phyloP scores from a whole-genome alignment of 2,113 vertebrate genomes.

The Odobenus rosmarus region DNA sequence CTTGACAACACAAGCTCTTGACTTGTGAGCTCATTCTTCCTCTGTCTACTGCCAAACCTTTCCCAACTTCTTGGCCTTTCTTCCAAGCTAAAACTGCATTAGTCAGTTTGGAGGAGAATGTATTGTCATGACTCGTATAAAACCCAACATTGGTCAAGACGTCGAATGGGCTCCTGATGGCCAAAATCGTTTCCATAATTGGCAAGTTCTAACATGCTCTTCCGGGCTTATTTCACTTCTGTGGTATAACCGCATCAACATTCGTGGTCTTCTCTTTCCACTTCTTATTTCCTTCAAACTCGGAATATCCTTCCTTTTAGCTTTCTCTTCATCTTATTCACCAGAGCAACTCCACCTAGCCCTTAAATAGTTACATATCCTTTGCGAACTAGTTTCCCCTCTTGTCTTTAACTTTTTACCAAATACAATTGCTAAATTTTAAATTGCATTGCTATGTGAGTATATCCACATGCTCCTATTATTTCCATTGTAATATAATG shows the following conservation, averaged over 20 bases:
- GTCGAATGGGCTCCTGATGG: not conserved
- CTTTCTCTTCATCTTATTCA: not conserved
- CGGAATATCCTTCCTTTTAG: not conserved
- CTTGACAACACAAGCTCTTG: not conserved
- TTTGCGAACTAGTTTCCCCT: not conserved
- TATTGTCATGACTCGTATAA: not conserved
- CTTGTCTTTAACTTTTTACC: not conserved
- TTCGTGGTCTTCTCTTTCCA: not conserved
- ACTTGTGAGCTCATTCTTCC: not conserved
- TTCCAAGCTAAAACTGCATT: not conserved
- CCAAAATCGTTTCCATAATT: not conserved
- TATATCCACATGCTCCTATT: not conserved
- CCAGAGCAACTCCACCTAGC: not conserved
- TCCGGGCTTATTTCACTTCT: not conserved
- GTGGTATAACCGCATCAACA: not conserved
- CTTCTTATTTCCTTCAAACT: not conserved
- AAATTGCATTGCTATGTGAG: not conserved
- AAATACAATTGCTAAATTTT: not conserved
- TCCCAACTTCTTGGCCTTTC: not conserved
- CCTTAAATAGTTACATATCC: not conserved
- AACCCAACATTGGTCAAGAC: not conserved
- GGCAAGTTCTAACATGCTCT: not conserved
- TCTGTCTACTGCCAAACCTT: not conserved
- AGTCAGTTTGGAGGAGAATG: not conserved
- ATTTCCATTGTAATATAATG: not conserved